Evolutionary conservation across 2,888 invertebrate species (phyloP).

Genomic region (Agriopis aurantiaria): DNA sequence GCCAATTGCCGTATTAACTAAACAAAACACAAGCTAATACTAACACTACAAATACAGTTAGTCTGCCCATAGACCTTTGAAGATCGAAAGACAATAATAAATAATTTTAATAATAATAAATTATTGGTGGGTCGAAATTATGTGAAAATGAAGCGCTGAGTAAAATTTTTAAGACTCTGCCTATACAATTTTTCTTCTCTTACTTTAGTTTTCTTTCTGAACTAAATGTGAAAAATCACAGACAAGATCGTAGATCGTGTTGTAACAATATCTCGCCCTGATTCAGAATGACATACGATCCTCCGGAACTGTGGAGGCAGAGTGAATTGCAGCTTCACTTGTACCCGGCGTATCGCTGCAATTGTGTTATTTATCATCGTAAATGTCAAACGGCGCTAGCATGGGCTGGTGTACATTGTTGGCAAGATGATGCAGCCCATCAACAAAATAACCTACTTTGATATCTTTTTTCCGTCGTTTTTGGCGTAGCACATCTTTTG

Average conservation of each 20-base stretch:
- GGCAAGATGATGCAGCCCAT: neutral
- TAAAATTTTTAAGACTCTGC: too few relatives aligned
- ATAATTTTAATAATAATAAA: too few relatives aligned
- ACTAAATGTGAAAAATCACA: neutral
- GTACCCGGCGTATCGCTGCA: slow-evolving; percentile 47
- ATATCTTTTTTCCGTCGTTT: too few relatives aligned
- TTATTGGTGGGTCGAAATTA: too few relatives aligned
- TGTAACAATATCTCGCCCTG: slow-evolving; percentile 18
- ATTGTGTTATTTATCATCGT: slow-evolving; percentile 52
- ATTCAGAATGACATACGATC: slow-evolving; percentile 43
- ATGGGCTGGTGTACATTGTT: slow-evolving; percentile 27
- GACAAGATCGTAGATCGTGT: neutral
- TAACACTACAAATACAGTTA: too few relatives aligned
- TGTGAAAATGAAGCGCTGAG: too few relatives aligned
- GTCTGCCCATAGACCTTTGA: too few relatives aligned
- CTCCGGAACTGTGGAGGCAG: slow-evolving; percentile 51
- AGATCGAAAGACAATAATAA: too few relatives aligned
- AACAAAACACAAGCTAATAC: too few relatives aligned
- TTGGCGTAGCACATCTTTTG: too few relatives aligned
- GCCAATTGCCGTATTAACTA: too few relatives aligned
- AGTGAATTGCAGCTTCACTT: slow-evolving; percentile 41
- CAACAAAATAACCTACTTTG: neutral
- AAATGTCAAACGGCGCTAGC: slow-evolving; percentile 55
- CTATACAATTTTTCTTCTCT: too few relatives aligned
- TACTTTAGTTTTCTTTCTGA: neutral